phyloP scores from a whole-genome alignment of 2,113 vertebrate genomes.

The Scytalopus superciliaris region DNA sequence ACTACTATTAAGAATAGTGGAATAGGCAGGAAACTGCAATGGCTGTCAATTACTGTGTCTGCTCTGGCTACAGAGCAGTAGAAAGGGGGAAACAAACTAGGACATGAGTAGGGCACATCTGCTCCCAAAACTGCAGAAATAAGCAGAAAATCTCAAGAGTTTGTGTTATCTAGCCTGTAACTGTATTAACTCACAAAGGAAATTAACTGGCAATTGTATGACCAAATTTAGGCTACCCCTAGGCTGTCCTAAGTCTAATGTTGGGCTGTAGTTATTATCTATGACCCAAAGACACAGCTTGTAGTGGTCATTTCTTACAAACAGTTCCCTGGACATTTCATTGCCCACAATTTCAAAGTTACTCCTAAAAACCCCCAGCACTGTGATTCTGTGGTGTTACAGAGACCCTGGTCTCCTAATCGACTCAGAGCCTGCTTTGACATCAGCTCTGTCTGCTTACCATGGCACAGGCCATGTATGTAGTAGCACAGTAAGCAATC shows the following conservation, averaged over 20 bases:
- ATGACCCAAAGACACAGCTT: neutral
- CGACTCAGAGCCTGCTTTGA: neutral
- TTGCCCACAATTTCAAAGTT: neutral
- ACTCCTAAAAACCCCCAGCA: neutral
- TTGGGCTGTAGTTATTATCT: neutral
- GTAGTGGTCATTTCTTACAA: neutral
- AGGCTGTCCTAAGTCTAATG: neutral
- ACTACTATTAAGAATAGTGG: neutral
- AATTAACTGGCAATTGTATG: neutral
- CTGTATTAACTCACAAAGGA: neutral
- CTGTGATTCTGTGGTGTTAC: neutral
- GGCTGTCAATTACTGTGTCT: neutral
- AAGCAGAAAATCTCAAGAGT: neutral
- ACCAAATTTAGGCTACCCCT: neutral
- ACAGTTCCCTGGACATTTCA: neutral
- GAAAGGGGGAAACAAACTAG: neutral
- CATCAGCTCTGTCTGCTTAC: rapidly evolving
- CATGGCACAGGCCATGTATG: neutral
- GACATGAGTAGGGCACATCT: neutral
- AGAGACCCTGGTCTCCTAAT: neutral
- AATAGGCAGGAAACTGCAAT: neutral
- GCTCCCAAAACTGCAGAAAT: neutral
- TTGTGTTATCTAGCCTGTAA: neutral
- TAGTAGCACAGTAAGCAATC: neutral
- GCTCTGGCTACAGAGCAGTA: neutral